phyloP scores from a whole-genome alignment of 2,113 vertebrate species.

The Myotis davidii region DNA sequence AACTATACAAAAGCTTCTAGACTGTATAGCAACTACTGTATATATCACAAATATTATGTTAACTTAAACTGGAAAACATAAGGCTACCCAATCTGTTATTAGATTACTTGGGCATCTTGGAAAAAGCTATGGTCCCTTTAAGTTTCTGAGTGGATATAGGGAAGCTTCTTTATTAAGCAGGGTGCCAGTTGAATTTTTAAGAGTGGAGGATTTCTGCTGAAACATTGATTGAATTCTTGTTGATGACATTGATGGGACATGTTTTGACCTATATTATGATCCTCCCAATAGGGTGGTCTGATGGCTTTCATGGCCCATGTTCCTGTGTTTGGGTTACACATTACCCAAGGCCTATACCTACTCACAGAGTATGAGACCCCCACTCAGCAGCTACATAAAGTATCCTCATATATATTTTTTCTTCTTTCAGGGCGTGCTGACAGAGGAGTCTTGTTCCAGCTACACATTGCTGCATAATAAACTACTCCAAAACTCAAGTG shows the following conservation, averaged over 20 bases:
- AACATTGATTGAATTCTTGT: not conserved
- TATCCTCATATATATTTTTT: not conserved
- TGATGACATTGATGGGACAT: not conserved
- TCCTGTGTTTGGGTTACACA: not conserved
- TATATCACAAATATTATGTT: not conserved
- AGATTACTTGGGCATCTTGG: not conserved
- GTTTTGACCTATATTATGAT: not conserved
- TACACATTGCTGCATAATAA: not conserved
- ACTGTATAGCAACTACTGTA: not conserved
- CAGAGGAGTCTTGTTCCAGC: not conserved
- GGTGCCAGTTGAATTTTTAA: not conserved
- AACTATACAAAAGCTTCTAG: slow-evolving; percentile 3
- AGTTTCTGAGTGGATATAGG: not conserved
- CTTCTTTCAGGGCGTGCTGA: not conserved
- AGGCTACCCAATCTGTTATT: not conserved
- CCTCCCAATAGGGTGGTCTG: not conserved
- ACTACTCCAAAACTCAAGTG: not conserved
- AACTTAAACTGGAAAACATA: not conserved
- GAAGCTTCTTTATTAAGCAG: not conserved
- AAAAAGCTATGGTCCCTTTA: not conserved
- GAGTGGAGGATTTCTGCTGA: not conserved
- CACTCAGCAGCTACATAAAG: not conserved
- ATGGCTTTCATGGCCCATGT: not conserved
- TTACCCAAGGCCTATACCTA: not conserved
- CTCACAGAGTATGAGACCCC: too few relatives aligned